Percentiles rank a stretch among this genome's conserved stretches.
Evolutionary conservation across 2,888 invertebrate species (phyloP).

Genomic region (Drosophila mayaguana): DNA sequence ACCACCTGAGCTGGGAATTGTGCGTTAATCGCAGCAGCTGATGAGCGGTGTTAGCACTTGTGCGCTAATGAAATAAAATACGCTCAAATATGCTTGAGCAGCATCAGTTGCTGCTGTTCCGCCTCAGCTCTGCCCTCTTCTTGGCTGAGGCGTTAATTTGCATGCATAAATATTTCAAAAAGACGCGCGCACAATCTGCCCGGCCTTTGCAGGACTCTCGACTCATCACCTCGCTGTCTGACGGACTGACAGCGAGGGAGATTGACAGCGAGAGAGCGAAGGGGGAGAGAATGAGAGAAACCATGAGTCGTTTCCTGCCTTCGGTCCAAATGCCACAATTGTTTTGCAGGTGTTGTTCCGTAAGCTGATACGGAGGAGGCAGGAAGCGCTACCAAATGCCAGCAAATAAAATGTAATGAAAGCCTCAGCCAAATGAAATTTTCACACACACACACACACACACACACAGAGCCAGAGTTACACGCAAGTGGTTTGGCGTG

Average conservation of each 20-base stretch:
- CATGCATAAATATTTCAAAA: constrained; percentile 73
- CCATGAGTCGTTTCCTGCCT: background rate
- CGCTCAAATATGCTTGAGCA: constrained; percentile 6
- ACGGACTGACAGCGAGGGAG: background rate
- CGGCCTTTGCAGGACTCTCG: constrained; percentile 19
- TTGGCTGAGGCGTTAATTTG: constrained; percentile 59
- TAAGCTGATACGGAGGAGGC: constrained; percentile 25
- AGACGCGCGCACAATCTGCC: constrained; percentile 19
- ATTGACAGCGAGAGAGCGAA: background rate
- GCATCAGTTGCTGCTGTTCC: constrained; percentile 1
- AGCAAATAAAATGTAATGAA: constrained; percentile 69
- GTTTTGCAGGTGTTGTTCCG: constrained; percentile 37
- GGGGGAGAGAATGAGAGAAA: background rate
- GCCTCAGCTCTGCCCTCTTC: constrained; percentile 29
- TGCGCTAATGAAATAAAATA: constrained; percentile 41
- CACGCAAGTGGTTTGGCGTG: constrained; percentile 16
- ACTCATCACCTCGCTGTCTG: background rate
- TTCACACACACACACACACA: constrained; percentile 40
- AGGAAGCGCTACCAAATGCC: constrained; percentile 34
- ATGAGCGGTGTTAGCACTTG: constrained; percentile 29
- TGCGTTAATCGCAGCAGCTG: constrained; percentile 24
- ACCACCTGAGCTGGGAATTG: constrained; percentile 2
- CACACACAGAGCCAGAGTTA: background rate
- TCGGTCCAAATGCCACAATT: background rate
- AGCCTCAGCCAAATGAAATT: constrained; percentile 60